Evolutionary conservation across 92 coral and sea anemone species (phyloP).

Genomic region (Bergia puertoricense): DNA sequence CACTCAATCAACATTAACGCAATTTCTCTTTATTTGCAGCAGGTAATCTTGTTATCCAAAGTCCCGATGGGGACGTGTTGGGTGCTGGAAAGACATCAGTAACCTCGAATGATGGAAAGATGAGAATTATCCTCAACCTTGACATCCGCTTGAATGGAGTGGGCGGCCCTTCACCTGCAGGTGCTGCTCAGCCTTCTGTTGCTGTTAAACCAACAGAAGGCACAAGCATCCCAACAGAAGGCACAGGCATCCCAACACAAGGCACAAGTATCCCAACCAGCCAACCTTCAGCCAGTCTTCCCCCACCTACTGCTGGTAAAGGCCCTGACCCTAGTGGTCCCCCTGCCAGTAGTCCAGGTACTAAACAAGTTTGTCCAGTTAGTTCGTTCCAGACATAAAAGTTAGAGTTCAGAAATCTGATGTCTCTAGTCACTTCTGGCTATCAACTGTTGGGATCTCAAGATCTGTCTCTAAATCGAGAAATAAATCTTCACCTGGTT

Average conservation of each 20-base stretch:
- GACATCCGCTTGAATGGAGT: constrained; percentile 12
- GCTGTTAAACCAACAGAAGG: neutral
- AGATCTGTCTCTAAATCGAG: too few species aligned
- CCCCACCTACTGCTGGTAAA: neutral
- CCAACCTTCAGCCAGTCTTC: neutral
- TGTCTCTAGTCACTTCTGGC: too few species aligned
- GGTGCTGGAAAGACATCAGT: constrained; percentile 20
- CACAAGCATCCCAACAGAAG: neutral
- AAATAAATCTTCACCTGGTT: too few species aligned
- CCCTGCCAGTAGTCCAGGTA: constrained; percentile 7
- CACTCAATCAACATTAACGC: neutral
- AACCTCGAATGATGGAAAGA: constrained; percentile 2
- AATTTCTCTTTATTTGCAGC: neutral
- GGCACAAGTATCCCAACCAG: neutral
- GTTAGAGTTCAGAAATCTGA: too few species aligned
- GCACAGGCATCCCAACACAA: neutral
- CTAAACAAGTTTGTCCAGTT: neutral
- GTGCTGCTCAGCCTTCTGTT: neutral
- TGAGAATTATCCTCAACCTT: constrained; percentile 12
- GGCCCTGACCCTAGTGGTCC: constrained; percentile 5
- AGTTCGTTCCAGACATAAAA: neutral
- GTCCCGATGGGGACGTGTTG: neutral
- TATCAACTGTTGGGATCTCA: too few species aligned
- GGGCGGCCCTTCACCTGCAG: neutral
- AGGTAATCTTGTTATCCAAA: neutral